Evolutionary conservation across 2,888 invertebrate species (phyloP).

Genomic region (Strigamia crassipes): DNA sequence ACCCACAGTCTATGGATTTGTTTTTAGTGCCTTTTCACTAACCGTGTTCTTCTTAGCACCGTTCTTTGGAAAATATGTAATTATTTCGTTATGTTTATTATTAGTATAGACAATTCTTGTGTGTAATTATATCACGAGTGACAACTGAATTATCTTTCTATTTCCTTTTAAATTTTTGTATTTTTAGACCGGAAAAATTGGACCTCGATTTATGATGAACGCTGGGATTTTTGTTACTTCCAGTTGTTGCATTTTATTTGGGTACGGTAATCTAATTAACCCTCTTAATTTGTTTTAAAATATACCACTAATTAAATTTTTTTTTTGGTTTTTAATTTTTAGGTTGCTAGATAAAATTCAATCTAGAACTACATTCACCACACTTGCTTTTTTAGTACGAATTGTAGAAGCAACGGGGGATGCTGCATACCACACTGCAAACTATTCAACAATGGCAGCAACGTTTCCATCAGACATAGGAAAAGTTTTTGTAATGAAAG

Average conservation of each 20-base stretch:
- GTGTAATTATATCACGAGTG: too few species aligned
- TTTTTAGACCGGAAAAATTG: conserved; percentile 70
- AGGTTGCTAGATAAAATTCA: conserved; percentile 48
- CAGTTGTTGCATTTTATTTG: conserved; percentile 79
- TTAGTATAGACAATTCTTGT: too few species aligned
- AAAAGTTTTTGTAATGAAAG: conserved; percentile 56
- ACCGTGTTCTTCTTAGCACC: conserved; percentile 82
- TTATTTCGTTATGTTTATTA: conserved; percentile 53
- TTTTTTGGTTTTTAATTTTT: background rate
- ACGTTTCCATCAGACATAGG: conserved; percentile 56
- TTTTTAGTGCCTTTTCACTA: conserved; percentile 84
- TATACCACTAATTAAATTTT: too few species aligned
- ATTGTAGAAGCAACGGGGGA: conserved; percentile 62
- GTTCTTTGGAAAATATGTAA: conserved; percentile 76
- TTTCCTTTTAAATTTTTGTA: background rate
- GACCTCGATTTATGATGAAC: conserved; percentile 79
- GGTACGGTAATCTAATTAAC: conserved; percentile 65
- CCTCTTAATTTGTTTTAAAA: conserved; percentile 45
- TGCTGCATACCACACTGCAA: conserved; percentile 59
- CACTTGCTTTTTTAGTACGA: conserved; percentile 73
- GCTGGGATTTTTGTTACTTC: conserved; percentile 82
- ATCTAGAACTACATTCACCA: conserved; percentile 68
- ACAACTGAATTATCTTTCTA: background rate
- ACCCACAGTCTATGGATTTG: conserved; percentile 83
- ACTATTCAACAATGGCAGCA: conserved; percentile 62